Evolutionary conservation across 2,797 vertebrate genomes (phyloP), one percentile per base, ranked within the genome.

Genomic region (Macroramphosus scolopax): DNA sequence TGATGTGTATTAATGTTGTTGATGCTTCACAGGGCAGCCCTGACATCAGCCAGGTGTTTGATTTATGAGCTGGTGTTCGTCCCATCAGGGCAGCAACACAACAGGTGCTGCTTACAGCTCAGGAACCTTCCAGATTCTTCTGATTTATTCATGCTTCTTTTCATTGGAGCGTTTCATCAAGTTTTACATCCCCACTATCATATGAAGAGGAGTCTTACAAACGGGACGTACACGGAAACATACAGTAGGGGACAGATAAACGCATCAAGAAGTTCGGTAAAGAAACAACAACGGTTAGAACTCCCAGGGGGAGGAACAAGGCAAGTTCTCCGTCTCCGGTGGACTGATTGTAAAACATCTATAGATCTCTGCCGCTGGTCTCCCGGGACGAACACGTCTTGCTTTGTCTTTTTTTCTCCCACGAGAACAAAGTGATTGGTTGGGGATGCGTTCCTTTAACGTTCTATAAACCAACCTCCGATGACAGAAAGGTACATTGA

Each of bases 131-230:
- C 18, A 16, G 18, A 75, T 28, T 28, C 49, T 68, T 6, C 7
- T 77, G 51, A 73, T 79, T 77, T 68, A 79, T 79, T 68, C 25
- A 81, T 72, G 17, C 22, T 38, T 61, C n/a, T 48, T n/a, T n/a
- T 59, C 47, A 36, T 51, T 15, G 48, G 36, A 17, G 32, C 61
- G 42, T 56, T 68, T 62, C 32, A 52, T 66, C 39, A 67, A 51
- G 20, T 72, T 73, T 74, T 79, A 68, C 55, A 48, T 45, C 51
- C 8, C 37, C 36, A 17, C 52, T 45, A 30, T 69, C 24, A 14
- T 29, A 63, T 55, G 51, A 54, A 62, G 37, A 49, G 41, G 48
- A 65, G 62, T 53, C 64, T 55, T 64, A 65, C 44, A 49, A 58
- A 74, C 46, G 31, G 64, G 62, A 71, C 26, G 39, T 17, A 32